phyloP scores from a whole-genome alignment of 1,140 invertebrate genomes.

The Magallana ariakensis region DNA sequence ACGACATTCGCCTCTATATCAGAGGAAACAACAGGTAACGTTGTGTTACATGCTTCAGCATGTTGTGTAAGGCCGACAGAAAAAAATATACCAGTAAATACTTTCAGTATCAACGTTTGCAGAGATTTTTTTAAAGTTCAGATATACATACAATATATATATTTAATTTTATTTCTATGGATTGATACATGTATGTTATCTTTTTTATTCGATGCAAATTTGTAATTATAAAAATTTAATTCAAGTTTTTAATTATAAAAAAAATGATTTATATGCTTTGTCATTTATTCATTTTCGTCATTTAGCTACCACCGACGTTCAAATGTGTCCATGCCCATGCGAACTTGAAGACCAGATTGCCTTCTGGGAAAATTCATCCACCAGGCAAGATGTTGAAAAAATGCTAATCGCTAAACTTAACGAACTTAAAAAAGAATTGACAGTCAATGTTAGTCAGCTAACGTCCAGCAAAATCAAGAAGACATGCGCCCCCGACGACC shows the following conservation, averaged over 20 bases:
- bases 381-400: neutral
- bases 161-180: no score
- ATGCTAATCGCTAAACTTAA: neutral
- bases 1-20: neutral
- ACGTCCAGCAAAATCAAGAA: conserved; percentile 23
- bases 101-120: neutral
- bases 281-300: no score
- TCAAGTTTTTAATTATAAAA: no score
- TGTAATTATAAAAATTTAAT: no score
- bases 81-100: neutral
- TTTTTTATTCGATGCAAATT: no score
- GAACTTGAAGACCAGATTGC: conserved; percentile 5
- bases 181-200: no score
- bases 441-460: neutral
- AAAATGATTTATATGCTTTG: no score
- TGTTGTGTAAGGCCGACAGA: neutral
- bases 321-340: neutral
- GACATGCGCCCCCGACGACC: conserved; percentile 1
- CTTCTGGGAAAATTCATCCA: neutral
- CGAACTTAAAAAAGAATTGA: conserved; percentile 23
- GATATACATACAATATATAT: no score
- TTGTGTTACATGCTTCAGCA: no score
- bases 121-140: neutral
- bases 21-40: neutral
- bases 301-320: neutral